Base-by-base conservation (phyloP, 1,140 invertebrate genomes). In the Coboldia fuscipes region DNA sequence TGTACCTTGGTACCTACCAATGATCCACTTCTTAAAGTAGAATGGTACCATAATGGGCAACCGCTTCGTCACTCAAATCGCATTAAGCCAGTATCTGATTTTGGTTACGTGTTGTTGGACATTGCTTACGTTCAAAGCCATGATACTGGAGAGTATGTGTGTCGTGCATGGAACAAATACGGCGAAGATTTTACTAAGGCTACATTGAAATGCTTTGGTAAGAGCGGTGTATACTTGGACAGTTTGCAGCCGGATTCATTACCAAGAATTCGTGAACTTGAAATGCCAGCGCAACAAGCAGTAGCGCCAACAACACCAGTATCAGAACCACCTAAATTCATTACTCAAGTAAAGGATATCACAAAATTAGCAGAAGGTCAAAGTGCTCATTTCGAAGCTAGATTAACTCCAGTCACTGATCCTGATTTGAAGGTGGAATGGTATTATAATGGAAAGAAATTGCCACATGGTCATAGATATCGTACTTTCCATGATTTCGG, bases 401-500 rank as follows among this genome's bases (percentile, higher is more conserved):
- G 81, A 48, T 61, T 96, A 18, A 83, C 80, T 15, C 90, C 90
- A 9, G 71, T 89, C 1, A 81, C 75, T 36, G 90, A 94, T 63
- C 88, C 90, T 14, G 81, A 90, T 45, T 63, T 96, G 35, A 77
- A 76, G 45, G 86, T 97, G 6, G 84, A 92, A 56, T 96, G 88
- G 88, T 89, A 78, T 47, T 89, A 83, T 46, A 88, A 94, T 54
- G 86, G 85, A 33, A 82, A 88, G 54, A 86, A 86, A 51, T 58
- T 93, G 40, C 79, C 81, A 1, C 77, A 82, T 53, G 89, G 89
- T 17, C 88, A 94, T 60, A 74, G 89, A 37, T 96, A 89, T 51
- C 72, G 86, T 43, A 93, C 86, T 30, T 89, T 92, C 74, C 86
- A 96, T 51, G 90, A 97, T 51, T 96, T 97, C 59, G 89, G 80